Conservation (phyloP, 2,888 invertebrate genomes). For the Catocala fraxini region DNA sequence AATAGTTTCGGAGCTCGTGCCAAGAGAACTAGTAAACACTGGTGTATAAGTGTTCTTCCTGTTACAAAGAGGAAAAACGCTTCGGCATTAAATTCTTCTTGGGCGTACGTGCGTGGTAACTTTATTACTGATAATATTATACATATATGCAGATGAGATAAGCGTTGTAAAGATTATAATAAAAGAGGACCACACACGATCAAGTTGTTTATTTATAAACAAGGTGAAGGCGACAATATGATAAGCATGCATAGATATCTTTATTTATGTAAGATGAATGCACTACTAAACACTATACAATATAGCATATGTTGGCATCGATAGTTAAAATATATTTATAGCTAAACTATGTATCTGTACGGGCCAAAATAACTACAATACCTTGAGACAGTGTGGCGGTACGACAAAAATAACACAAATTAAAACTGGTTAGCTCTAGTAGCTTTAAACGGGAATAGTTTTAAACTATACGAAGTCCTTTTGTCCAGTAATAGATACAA, state of each 20-base stretch:
- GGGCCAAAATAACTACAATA: too few species aligned
- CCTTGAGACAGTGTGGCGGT: too few species aligned
- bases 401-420: conserved; percentile 7
- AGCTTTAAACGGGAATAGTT: background rate
- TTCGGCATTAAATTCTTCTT: conserved; percentile 62
- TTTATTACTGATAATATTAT: conserved; percentile 63
- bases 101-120: conserved; percentile 55
- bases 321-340: too few species aligned
- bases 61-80: conserved; percentile 63
- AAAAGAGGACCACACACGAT: conserved; percentile 30
- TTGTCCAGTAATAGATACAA: too few species aligned
- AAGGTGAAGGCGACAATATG: background rate
- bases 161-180: conserved; percentile 22
- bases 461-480: too few species aligned
- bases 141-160: conserved; percentile 31
- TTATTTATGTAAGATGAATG: background rate
- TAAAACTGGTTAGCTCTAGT: too few species aligned
- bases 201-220: conserved; percentile 8
- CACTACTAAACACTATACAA: background rate
- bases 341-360: too few species aligned
- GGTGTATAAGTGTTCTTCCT: conserved; percentile 66
- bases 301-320: too few species aligned
- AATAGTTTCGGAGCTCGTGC: conserved; percentile 67
- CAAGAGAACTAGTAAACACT: conserved; percentile 74
- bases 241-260: background rate